Evolutionary conservation across 2,797 vertebrate species (phyloP).

Genomic region (Hafferia zeledoni): DNA sequence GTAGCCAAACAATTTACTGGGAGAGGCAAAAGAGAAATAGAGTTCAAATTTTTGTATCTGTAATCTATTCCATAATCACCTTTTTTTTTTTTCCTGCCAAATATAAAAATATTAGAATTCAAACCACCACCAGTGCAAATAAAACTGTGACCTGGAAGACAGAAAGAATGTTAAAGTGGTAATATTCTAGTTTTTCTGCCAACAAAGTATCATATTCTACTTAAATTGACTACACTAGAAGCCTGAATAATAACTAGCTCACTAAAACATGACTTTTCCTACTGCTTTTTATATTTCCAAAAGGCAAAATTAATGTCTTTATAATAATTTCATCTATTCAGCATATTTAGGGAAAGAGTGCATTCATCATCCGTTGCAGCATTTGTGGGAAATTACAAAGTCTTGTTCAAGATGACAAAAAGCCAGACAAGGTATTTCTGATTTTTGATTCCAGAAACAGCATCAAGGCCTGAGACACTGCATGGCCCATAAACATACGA

Average conservation of each 20-base stretch:
- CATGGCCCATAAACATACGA: neutral
- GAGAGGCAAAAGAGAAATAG: neutral
- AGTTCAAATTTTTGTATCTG: neutral
- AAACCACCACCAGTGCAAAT: neutral
- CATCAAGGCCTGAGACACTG: neutral
- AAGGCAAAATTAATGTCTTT: neutral
- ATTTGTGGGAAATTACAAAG: neutral
- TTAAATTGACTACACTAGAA: neutral
- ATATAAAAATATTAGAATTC: conserved; percentile 15
- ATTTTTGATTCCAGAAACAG: neutral
- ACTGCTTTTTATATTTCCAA: neutral
- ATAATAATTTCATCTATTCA: neutral
- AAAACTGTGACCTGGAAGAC: neutral
- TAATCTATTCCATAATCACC: neutral
- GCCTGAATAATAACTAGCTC: neutral
- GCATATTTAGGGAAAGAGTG: neutral
- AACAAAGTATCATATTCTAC: neutral
- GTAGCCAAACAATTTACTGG: neutral
- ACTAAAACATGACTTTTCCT: neutral
- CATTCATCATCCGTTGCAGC: neutral
- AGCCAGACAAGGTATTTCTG: neutral
- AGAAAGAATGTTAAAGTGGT: neutral
- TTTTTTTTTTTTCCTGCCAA: neutral
- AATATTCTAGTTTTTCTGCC: neutral
- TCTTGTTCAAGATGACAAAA: neutral